phyloP scores from a whole-genome alignment of 2,797 vertebrate species.

The Alca torda region DNA sequence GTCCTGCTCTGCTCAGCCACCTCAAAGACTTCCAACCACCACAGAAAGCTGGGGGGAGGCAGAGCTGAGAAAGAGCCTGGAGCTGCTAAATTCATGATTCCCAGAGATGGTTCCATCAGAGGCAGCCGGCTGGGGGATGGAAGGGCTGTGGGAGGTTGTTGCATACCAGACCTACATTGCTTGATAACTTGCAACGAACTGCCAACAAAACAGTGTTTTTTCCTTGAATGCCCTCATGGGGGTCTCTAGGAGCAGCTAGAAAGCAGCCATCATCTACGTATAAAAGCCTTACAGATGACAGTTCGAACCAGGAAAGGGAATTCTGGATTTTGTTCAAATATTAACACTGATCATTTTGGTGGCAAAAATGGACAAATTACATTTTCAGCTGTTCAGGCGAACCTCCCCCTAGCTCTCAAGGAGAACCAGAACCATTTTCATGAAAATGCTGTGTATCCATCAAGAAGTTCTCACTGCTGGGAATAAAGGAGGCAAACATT shows the following conservation, averaged over 20 bases:
- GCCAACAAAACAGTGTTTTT: neutral
- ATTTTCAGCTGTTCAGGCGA: neutral
- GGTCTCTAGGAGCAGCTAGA: neutral
- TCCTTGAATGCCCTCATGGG: neutral
- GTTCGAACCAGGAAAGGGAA: neutral
- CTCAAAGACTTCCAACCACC: neutral
- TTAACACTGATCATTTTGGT: neutral
- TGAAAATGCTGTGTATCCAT: neutral
- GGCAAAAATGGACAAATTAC: neutral
- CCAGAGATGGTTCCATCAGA: neutral
- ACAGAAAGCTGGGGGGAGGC: neutral
- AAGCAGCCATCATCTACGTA: neutral
- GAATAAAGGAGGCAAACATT: neutral
- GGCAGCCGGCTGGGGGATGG: fast-evolving
- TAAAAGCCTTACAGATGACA: neutral
- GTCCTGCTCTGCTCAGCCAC: neutral
- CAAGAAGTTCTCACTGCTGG: neutral
- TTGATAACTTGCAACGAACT: neutral
- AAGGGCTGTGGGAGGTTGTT: neutral
- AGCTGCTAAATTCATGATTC: neutral
- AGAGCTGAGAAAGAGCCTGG: neutral
- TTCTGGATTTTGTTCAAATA: neutral
- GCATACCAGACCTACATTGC: neutral
- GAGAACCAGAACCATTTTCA: neutral
- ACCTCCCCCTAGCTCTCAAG: neutral